Evolutionary conservation across 2,113 vertebrate species (phyloP).

Genomic region (Lethenteron camtschaticum): DNA sequence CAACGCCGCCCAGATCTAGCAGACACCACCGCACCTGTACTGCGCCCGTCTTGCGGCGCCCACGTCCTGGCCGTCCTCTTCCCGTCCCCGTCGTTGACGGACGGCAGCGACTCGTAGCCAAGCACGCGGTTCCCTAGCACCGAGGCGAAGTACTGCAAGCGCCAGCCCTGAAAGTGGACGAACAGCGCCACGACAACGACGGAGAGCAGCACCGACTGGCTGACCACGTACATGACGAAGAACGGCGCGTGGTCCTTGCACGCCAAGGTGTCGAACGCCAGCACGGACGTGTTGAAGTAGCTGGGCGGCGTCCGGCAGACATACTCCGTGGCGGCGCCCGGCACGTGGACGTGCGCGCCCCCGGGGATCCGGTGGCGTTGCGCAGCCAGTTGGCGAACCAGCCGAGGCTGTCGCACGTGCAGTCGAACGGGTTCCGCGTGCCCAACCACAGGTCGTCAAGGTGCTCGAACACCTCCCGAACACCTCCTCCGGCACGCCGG

Average conservation of each 20-base stretch:
- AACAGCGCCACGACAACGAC: not conserved
- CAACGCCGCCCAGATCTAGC: too few species aligned
- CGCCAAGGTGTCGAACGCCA: slow-evolving; percentile 40
- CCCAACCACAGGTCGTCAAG: slow-evolving; percentile 38
- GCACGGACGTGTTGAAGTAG: slow-evolving; percentile 38
- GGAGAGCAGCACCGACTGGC: not conserved
- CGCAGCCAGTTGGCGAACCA: slow-evolving; percentile 63
- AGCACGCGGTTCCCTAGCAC: not conserved
- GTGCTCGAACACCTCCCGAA: slow-evolving; percentile 35
- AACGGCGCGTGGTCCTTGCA: slow-evolving; percentile 73
- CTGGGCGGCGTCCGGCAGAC: slow-evolving; percentile 57
- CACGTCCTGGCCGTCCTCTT: not conserved
- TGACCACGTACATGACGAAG: not conserved
- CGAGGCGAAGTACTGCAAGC: slow-evolving; percentile 3
- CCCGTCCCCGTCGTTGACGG: not conserved
- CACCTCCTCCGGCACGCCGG: slow-evolving; percentile 38
- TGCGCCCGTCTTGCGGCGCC: too few species aligned
- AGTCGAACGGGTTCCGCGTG: slow-evolving; percentile 67
- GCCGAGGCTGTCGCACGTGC: slow-evolving; percentile 74
- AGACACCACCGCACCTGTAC: too few species aligned
- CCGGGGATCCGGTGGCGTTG: slow-evolving; percentile 13
- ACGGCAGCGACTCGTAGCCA: not conserved
- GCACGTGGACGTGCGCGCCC: slow-evolving; percentile 31
- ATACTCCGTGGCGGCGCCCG: slow-evolving; percentile 27
- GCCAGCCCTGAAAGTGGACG: slow-evolving; percentile 4